Evolutionary conservation across 1,140 invertebrate species (phyloP).

Genomic region (Macrosteles quadrilineatus): DNA sequence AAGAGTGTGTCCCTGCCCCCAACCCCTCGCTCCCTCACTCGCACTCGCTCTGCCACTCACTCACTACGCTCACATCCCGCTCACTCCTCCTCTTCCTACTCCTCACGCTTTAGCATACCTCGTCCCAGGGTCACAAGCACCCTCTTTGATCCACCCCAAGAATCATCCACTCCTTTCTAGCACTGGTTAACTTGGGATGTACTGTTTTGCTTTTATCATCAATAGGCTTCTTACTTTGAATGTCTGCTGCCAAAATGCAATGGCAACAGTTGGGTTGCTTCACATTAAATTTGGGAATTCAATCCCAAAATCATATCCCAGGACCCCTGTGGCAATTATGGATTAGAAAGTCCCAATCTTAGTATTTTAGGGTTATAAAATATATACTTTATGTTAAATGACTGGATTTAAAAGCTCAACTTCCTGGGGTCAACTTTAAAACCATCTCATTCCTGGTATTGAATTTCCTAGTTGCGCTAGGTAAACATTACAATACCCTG

Average conservation of each 20-base stretch:
- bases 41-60: constrained; percentile 44
- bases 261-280: too few relatives aligned
- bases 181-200: too few relatives aligned
- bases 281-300: too few relatives aligned
- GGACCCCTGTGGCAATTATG: too few relatives aligned
- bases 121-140: background rate
- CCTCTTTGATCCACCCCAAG: background rate
- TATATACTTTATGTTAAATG: background rate
- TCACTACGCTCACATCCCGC: constrained; percentile 48
- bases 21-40: constrained; percentile 47
- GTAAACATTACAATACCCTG: too few relatives aligned
- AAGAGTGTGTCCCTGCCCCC: constrained; percentile 56
- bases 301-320: too few relatives aligned
- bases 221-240: too few relatives aligned
- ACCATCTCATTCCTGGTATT: too few relatives aligned
- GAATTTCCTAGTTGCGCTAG: too few relatives aligned
- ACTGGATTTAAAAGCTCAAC: too few relatives aligned
- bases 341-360: background rate
- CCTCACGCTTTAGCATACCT: constrained; percentile 42
- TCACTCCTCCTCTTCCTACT: constrained; percentile 41
- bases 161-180: constrained; percentile 10
- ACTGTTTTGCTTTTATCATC: background rate
- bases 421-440: too few relatives aligned
- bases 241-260: too few relatives aligned
- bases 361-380: background rate